A percentile compares a stretch with the other conserved stretches of the same genome.
Evolutionary conservation across 1,140 invertebrate genomes (phyloP).

Genomic region (Argopecten irradians): DNA sequence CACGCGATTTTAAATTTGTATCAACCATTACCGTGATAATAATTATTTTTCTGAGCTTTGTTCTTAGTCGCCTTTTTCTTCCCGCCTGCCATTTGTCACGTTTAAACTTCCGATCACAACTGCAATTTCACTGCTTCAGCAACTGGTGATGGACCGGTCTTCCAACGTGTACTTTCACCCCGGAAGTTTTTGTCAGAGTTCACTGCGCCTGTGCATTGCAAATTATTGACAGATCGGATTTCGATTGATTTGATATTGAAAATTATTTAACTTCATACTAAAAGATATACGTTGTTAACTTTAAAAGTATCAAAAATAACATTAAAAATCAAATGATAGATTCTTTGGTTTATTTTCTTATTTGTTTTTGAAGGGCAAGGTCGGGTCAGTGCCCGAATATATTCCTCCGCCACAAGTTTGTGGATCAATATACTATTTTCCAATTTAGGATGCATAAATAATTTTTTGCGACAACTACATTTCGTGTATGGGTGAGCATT

Average conservation of each 20-base stretch:
- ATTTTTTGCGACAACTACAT: no score
- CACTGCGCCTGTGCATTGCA: background rate
- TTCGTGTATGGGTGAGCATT: no score
- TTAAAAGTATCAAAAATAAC: background rate
- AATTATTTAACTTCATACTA: background rate
- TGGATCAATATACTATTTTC: no score
- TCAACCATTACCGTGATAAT: background rate
- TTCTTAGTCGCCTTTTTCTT: background rate
- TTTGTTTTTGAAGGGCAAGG: background rate
- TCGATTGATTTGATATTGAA: background rate
- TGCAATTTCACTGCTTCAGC: background rate
- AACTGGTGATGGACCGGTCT: background rate
- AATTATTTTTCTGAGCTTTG: background rate
- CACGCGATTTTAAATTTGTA: background rate
- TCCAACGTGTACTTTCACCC: background rate
- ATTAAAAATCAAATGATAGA: no score
- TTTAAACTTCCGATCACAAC: background rate
- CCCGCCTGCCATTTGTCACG: background rate
- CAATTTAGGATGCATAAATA: no score
- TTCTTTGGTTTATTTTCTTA: no score
- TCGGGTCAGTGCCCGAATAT: background rate
- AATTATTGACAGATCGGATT: background rate
- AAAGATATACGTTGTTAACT: background rate
- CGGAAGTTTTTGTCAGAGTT: constrained; percentile 21
- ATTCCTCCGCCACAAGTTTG: background rate